Percentiles rank a stretch among this genome's conserved stretches.
Conservation (phyloP, 2,113 vertebrate species). For the Thamnaconus septentrionalis region DNA sequence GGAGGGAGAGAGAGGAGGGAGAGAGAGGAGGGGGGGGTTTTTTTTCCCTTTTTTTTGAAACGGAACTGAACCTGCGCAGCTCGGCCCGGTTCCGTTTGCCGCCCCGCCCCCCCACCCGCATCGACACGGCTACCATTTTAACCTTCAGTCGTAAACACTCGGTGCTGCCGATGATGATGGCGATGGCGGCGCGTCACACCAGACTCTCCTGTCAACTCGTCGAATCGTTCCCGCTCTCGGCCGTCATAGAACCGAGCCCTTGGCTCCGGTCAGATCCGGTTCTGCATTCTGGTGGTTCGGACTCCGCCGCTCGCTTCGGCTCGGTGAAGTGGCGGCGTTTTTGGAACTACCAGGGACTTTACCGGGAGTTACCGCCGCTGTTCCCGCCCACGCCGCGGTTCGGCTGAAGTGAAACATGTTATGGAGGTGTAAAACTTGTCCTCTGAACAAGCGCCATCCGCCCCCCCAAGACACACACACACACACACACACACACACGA, state of each 20-base stretch:
- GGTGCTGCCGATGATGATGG: too few species aligned
- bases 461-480: too few species aligned
- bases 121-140: constrained; percentile 18
- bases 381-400: constrained; percentile 15
- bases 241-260: background rate
- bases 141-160: constrained; percentile 3
- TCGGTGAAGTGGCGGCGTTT: background rate
- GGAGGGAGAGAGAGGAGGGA: background rate
- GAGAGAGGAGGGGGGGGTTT: background rate
- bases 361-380: background rate
- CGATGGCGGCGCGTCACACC: too few species aligned
- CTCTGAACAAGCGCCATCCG: too few species aligned
- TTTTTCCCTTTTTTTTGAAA: background rate
- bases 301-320: background rate
- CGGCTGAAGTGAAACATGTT: background rate
- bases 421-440: too few species aligned
- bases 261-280: too few species aligned
- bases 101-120: background rate
- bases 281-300: too few species aligned
- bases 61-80: background rate
- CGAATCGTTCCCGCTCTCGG: background rate
- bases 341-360: too few species aligned
- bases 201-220: background rate
- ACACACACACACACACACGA: too few species aligned
- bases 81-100: background rate